phyloP scores from a whole-genome alignment of 2,113 vertebrate species.

The Naja naja region DNA sequence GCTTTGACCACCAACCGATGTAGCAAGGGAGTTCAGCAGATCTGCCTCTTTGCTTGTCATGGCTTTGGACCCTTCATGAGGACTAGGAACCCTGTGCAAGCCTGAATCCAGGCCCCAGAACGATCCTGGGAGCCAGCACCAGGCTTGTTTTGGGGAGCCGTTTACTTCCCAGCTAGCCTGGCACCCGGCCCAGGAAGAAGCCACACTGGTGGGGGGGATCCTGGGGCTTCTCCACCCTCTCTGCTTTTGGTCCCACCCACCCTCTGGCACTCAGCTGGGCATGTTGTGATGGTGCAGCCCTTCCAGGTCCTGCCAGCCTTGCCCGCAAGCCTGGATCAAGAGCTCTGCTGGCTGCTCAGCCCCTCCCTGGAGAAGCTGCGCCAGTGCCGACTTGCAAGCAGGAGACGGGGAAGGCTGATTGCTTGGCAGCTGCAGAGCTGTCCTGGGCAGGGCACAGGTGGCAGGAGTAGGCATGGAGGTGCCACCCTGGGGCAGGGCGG shows the following conservation, averaged over 20 bases:
- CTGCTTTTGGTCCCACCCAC: not conserved
- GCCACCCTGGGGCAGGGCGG: not conserved
- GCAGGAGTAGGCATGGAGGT: not conserved
- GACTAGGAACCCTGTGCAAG: not conserved
- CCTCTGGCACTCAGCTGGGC: not conserved
- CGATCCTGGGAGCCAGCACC: not conserved
- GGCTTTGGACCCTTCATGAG: not conserved
- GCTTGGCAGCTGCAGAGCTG: conserved; percentile 1
- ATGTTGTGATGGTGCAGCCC: not conserved
- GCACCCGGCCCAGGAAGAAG: not conserved
- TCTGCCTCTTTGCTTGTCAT: not conserved
- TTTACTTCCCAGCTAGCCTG: not conserved
- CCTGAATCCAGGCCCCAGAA: not conserved
- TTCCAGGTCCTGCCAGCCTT: not conserved
- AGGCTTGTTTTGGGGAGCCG: not conserved
- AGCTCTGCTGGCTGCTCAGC: not conserved
- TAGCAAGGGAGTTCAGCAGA: not conserved
- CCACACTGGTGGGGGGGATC: too few relatives aligned
- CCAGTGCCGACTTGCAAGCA: not conserved
- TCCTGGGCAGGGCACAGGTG: not conserved
- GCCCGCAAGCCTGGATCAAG: not conserved
- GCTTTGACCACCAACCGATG: not conserved
- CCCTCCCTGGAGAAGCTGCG: conserved; percentile 1
- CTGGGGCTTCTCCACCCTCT: not conserved
- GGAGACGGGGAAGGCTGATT: not conserved